These are phyloP conservation scores for Drosophila busckii DNA, from an alignment of 1,140 invertebrate species.

Conservation along the genomic window DNA sequence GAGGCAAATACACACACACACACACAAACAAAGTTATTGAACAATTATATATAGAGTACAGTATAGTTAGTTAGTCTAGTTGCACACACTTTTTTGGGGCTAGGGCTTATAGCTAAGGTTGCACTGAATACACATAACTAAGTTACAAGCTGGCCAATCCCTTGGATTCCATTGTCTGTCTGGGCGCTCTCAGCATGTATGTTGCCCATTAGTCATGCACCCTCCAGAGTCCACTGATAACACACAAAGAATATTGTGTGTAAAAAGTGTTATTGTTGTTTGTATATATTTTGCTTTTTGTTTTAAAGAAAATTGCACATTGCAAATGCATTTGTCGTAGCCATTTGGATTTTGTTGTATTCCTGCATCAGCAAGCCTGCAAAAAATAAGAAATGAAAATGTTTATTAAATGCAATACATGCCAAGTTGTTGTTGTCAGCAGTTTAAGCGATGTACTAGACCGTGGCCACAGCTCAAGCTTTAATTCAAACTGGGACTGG, in stretches of 20 bases:
- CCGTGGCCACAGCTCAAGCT: conserved; percentile 32
- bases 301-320: conserved; percentile 46
- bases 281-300: conserved; percentile 12
- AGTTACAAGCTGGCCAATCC: too few species aligned
- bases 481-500: not conserved
- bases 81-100: too few species aligned
- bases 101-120: too few species aligned
- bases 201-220: too few species aligned
- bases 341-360: conserved; percentile 16
- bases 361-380: conserved; percentile 66
- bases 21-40: not conserved
- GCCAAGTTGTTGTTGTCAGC: conserved; percentile 30
- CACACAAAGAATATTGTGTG: conserved; percentile 48
- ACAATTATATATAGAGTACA: too few species aligned
- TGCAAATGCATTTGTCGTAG: conserved; percentile 58
- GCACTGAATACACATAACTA: too few species aligned
- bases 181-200: conserved; percentile 15
- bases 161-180: conserved; percentile 47
- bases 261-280: conserved; percentile 22
- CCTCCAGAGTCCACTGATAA: conserved; percentile 40
- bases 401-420: conserved; percentile 10
- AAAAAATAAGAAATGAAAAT: conserved; percentile 31
- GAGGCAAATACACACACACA: conserved; percentile 7
- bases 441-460: conserved; percentile 60
- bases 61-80: too few species aligned